Evolutionary conservation across 1,140 invertebrate genomes (phyloP).

Genomic region (Ceratina japonica): DNA sequence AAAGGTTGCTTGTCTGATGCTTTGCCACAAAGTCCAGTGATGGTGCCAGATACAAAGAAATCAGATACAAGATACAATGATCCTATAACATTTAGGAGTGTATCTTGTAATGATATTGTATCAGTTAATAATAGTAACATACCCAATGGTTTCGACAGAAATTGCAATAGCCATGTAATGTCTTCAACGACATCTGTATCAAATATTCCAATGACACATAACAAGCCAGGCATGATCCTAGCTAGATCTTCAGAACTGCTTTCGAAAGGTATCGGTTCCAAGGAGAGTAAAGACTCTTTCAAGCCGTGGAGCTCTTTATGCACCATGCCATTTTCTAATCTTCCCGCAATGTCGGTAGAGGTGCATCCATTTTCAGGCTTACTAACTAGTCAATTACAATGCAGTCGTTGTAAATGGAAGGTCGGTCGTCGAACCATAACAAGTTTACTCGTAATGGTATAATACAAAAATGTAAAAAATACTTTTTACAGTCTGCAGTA

Average conservation of each 20-base stretch:
- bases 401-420: conserved; percentile 89
- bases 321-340: conserved; percentile 65
- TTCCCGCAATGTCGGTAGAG: conserved; percentile 68
- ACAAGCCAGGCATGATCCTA: conserved; percentile 75
- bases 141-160: conserved; percentile 66
- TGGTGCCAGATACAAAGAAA: conserved; percentile 65
- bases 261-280: conserved; percentile 42
- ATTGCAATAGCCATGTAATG: conserved; percentile 64
- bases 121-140: conserved; percentile 56
- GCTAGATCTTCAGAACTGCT: conserved; percentile 75
- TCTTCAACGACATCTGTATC: conserved; percentile 67
- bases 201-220: conserved; percentile 56
- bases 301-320: conserved; percentile 74
- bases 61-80: conserved; percentile 55
- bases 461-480: conserved; percentile 26
- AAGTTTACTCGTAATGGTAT: conserved; percentile 11
- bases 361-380: conserved; percentile 88
- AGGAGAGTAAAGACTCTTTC: conserved; percentile 54
- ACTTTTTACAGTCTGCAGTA: conserved; percentile 85
- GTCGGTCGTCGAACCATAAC: conserved; percentile 70
- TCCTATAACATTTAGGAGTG: conserved; percentile 69
- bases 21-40: conserved; percentile 71
- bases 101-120: conserved; percentile 76
- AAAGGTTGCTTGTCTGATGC: conserved; percentile 87
- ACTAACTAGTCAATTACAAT: conserved; percentile 91